phyloP scores from a whole-genome alignment of 1,140 invertebrate species.

The Harlomillsia oculata region DNA sequence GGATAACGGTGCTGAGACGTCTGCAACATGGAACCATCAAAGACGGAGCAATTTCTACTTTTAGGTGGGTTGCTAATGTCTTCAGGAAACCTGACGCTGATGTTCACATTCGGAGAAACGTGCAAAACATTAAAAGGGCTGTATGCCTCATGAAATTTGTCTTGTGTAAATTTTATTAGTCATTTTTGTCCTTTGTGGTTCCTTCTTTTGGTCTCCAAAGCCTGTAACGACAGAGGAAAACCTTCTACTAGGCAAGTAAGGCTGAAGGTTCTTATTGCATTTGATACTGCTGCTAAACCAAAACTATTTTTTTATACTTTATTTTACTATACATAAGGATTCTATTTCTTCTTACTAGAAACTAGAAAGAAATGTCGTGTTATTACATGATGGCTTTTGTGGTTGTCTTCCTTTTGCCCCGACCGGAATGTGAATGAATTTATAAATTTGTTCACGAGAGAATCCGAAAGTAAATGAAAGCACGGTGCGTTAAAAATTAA shows the following conservation, averaged over 20 bases:
- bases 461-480: conserved; percentile 22
- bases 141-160: conserved; percentile 35
- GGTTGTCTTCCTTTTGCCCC: not conserved
- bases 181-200: conserved; percentile 30
- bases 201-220: conserved; percentile 2
- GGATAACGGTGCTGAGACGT: no score
- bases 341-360: no score
- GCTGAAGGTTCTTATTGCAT: no score
- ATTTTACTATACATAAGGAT: no score
- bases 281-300: no score
- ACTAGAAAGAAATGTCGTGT: no score
- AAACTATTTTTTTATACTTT: no score
- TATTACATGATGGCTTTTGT: not conserved
- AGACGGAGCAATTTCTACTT: no score
- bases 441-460: conserved; percentile 14
- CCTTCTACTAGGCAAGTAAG: no score
- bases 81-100: conserved; percentile 13
- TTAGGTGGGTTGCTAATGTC: conserved; percentile 12
- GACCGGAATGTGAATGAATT: conserved; percentile 10
- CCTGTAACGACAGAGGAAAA: no score
- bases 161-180: conserved; percentile 35
- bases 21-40: no score
- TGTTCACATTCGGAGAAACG: conserved; percentile 19
- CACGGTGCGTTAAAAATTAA: conserved; percentile 26
- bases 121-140: conserved; percentile 34